Conservation (phyloP, 2,113 vertebrate genomes). For the Trogon melanurus region DNA sequence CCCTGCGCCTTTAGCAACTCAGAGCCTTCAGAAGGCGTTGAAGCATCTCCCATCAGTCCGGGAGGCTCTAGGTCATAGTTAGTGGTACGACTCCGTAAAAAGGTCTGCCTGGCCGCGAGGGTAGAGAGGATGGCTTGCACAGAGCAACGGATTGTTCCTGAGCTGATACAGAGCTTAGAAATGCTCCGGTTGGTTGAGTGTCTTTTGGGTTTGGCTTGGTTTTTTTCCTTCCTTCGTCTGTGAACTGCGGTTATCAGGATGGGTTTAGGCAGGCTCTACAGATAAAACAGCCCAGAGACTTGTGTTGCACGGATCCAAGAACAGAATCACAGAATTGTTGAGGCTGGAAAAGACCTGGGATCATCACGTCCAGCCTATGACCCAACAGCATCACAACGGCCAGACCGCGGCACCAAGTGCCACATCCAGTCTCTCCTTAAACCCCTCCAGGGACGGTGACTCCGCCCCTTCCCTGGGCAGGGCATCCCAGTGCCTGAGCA, state of each 20-base stretch:
- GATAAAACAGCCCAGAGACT: background rate
- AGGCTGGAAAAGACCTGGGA: too few species aligned
- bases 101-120: background rate
- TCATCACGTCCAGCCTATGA: too few species aligned
- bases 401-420: too few species aligned
- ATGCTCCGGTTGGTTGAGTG: background rate
- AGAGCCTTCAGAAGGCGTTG: too few species aligned
- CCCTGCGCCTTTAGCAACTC: background rate
- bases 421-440: too few species aligned
- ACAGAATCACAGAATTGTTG: too few species aligned
- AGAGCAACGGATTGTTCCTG: accelerated
- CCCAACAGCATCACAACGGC: too few species aligned
- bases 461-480: too few species aligned
- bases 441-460: too few species aligned
- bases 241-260: background rate
- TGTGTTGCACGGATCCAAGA: background rate
- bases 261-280: background rate
- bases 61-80: accelerated
- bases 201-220: too few species aligned
- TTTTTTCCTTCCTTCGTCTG: accelerated
- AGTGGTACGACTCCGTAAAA: background rate
- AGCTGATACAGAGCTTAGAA: background rate
- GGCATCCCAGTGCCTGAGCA: too few species aligned
- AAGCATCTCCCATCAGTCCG: accelerated
- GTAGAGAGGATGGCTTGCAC: background rate